Conservation (phyloP, 1,140 invertebrate species). For the Calosoma granatense region DNA sequence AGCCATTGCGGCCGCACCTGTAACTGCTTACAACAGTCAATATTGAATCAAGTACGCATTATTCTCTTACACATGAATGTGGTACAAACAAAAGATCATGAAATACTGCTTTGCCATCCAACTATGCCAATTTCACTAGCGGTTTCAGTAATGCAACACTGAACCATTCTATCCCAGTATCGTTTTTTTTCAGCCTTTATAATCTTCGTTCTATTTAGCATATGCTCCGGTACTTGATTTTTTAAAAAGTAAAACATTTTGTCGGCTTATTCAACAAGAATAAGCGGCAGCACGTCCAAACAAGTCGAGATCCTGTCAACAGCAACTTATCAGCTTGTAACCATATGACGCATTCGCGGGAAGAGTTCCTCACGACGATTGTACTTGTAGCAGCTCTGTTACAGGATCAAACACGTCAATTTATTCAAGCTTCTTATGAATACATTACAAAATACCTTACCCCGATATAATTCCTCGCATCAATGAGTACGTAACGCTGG, state of each 20-base stretch:
- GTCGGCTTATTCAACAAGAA: neutral
- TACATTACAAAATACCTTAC: conserved; percentile 5
- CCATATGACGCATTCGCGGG: neutral
- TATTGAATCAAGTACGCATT: no score
- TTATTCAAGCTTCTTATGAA: conserved; percentile 8
- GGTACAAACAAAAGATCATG: no score
- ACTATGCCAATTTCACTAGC: no score
- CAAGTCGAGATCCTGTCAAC: neutral
- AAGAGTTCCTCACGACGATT: neutral
- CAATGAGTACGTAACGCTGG: neutral
- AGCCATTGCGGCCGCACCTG: no score
- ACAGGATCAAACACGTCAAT: conserved; percentile 4
- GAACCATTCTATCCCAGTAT: neutral
- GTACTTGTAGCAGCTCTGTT: conserved; percentile 1
- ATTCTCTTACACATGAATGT: no score
- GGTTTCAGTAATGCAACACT: no score
- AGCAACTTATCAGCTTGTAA: neutral
- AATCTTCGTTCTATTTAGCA: neutral
- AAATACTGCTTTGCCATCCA: no score
- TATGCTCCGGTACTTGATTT: neutral
- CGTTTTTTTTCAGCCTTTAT: neutral
- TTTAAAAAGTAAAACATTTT: conserved; percentile 2
- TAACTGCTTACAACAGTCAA: no score
- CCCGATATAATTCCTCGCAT: neutral
- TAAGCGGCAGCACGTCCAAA: neutral